Conservation (phyloP, 2,888 invertebrate genomes). For the Epistrophe eligans region DNA sequence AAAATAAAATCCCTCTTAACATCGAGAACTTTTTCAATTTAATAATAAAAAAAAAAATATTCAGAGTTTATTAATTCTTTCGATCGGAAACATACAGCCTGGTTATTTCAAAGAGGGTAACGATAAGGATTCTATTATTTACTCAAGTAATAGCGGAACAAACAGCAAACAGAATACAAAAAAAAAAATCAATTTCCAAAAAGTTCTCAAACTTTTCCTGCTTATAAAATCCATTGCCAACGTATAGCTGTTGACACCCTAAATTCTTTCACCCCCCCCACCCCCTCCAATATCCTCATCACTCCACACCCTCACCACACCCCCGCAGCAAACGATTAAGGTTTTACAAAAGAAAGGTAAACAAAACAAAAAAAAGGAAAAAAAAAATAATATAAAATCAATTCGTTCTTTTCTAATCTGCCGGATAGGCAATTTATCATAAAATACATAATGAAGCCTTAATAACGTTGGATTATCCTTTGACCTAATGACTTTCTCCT, state of each 20-base stretch:
- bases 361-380: neutral
- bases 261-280: neutral
- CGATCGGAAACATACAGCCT: slow-evolving; percentile 29
- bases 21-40: slow-evolving; percentile 63
- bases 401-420: slow-evolving; percentile 27
- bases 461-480: slow-evolving; percentile 68
- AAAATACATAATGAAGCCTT: slow-evolving; percentile 41
- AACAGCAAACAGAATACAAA: slow-evolving; percentile 1
- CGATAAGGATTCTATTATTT: slow-evolving; percentile 35
- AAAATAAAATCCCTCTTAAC: neutral
- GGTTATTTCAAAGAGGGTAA: slow-evolving; percentile 8
- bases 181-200: slow-evolving; percentile 35
- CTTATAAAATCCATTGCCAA: neutral
- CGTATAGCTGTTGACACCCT: slow-evolving; percentile 14
- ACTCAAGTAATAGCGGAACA: slow-evolving; percentile 35
- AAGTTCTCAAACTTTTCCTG: slow-evolving; percentile 15
- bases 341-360: neutral
- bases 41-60: slow-evolving; percentile 1
- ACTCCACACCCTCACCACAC: neutral
- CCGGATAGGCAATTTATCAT: slow-evolving; percentile 49
- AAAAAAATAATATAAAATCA: slow-evolving; percentile 3
- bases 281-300: too few relatives aligned
- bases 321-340: neutral
- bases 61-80: slow-evolving; percentile 39
- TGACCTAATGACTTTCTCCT: slow-evolving; percentile 50